Percentiles rank a stretch among this genome's conserved stretches.
These are phyloP conservation scores for Alloscopus bannaensis DNA, from an alignment of 2,888 invertebrate genomes.

Conservation along the genomic window DNA sequence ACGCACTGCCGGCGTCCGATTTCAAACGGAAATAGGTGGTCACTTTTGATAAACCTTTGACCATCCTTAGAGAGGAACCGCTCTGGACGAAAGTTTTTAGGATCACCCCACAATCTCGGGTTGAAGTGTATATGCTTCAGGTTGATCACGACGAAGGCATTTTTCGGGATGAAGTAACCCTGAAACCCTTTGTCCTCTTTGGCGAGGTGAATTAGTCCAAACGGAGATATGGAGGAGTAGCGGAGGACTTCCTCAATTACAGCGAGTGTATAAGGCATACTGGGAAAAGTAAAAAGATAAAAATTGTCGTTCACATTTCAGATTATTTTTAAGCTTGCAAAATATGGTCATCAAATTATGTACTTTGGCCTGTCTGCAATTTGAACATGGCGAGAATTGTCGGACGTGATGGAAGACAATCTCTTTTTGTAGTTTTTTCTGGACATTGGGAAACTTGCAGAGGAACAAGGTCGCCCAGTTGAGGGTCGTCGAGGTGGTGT, in stretches of 20 bases:
- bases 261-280: slow-evolving; percentile 81
- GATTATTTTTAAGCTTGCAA: slow-evolving; percentile 25
- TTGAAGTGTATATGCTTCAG: slow-evolving; percentile 8
- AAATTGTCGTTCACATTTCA: neutral
- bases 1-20: too few relatives aligned
- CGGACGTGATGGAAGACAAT: slow-evolving; percentile 42
- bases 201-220: slow-evolving; percentile 79
- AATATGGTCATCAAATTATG: neutral
- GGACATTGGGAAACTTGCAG: slow-evolving; percentile 34
- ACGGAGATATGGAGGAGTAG: slow-evolving; percentile 80
- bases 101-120: slow-evolving; percentile 23
- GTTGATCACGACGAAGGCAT: slow-evolving; percentile 26
- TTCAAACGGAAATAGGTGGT: slow-evolving; percentile 34
- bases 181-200: slow-evolving; percentile 76
- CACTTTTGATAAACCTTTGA: slow-evolving; percentile 17
- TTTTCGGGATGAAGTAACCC: slow-evolving; percentile 50
- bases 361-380: slow-evolving; percentile 41
- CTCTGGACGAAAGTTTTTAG: slow-evolving; percentile 36
- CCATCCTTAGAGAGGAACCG: slow-evolving; percentile 41
- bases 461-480: slow-evolving; percentile 47
- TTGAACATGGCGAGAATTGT: slow-evolving; percentile 18
- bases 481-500: slow-evolving; percentile 23
- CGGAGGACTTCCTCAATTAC: slow-evolving; percentile 80
- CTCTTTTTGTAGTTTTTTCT: slow-evolving; percentile 46
- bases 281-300: too few relatives aligned